Percentiles rank a stretch among this genome's conserved stretches.
phyloP scores from a whole-genome alignment of 2,888 invertebrate genomes.

The Matsumyia berberina region DNA sequence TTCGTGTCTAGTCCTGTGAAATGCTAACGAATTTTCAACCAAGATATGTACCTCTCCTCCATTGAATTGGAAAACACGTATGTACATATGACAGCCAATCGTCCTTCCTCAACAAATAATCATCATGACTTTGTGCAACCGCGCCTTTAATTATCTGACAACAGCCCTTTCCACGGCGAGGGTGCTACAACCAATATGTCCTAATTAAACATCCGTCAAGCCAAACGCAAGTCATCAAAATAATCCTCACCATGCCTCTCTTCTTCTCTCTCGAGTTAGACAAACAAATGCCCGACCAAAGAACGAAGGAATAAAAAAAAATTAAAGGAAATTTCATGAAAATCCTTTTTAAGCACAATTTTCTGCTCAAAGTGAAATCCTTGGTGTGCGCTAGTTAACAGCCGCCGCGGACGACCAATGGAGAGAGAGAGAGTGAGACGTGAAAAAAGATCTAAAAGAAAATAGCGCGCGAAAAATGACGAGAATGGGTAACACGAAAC shows the following conservation, averaged over 20 bases:
- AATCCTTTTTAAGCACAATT: constrained; percentile 45
- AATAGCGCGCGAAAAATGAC: constrained; percentile 40
- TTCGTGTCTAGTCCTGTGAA: background rate
- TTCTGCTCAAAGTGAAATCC: constrained; percentile 36
- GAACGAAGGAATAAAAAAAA: background rate
- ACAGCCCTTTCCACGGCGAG: background rate
- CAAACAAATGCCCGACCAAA: constrained; percentile 12
- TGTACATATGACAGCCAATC: too few species aligned
- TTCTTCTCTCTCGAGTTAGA: background rate
- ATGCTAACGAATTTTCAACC: too few species aligned
- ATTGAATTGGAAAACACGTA: too few species aligned
- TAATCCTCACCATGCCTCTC: background rate
- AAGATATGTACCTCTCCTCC: too few species aligned
- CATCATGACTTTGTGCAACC: constrained; percentile 12
- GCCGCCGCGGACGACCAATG: background rate
- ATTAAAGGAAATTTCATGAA: constrained; percentile 3
- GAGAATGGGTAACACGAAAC: constrained; percentile 10
- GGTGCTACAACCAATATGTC: background rate
- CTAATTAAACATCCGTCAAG: constrained; percentile 58
- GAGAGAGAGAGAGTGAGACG: too few species aligned
- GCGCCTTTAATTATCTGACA: constrained; percentile 17
- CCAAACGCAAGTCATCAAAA: constrained; percentile 16
- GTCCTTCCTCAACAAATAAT: too few species aligned
- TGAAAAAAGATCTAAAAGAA: constrained; percentile 7
- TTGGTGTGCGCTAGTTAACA: constrained; percentile 20